phyloP scores from a whole-genome alignment of 2,113 vertebrate genomes.

The Anguilla japonica region DNA sequence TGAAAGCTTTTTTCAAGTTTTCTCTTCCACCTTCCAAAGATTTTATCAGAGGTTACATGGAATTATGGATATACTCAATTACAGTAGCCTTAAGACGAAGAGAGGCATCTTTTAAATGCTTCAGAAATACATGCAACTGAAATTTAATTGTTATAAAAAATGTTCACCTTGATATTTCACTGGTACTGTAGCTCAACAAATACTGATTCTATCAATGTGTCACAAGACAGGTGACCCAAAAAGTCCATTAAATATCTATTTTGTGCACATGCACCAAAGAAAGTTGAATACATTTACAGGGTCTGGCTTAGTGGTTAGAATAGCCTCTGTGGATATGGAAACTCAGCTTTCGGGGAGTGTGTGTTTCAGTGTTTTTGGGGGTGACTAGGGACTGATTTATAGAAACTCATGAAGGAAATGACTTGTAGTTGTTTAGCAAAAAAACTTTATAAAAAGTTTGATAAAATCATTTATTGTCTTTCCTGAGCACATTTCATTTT shows the following conservation, averaged over 20 bases:
- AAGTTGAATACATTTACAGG: too few species aligned
- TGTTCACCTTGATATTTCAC: slow-evolving; percentile 20
- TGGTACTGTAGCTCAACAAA: background rate
- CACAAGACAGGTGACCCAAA: background rate
- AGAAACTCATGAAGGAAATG: too few species aligned
- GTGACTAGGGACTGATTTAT: too few species aligned
- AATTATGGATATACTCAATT: background rate
- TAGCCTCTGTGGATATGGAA: too few species aligned
- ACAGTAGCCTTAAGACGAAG: background rate
- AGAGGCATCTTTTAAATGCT: slow-evolving; percentile 45
- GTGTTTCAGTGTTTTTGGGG: too few species aligned
- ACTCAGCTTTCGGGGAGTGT: too few species aligned
- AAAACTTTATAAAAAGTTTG: too few species aligned
- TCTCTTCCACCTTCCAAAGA: background rate
- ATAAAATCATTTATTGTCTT: too few species aligned
- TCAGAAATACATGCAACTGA: slow-evolving; percentile 51
- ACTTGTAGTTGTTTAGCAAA: too few species aligned
- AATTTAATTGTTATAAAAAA: slow-evolving; percentile 54
- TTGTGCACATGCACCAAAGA: background rate
- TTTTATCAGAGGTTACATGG: background rate
- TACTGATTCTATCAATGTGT: slow-evolving; percentile 37
- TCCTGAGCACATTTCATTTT: too few species aligned
- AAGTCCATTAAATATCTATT: slow-evolving; percentile 22
- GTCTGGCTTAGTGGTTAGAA: too few species aligned
- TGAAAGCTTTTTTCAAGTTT: too few species aligned